Evolutionary conservation across 2,113 vertebrate genomes (phyloP), one percentile per base, ranked within the genome.

Genomic region (Bubalus kerabau): DNA sequence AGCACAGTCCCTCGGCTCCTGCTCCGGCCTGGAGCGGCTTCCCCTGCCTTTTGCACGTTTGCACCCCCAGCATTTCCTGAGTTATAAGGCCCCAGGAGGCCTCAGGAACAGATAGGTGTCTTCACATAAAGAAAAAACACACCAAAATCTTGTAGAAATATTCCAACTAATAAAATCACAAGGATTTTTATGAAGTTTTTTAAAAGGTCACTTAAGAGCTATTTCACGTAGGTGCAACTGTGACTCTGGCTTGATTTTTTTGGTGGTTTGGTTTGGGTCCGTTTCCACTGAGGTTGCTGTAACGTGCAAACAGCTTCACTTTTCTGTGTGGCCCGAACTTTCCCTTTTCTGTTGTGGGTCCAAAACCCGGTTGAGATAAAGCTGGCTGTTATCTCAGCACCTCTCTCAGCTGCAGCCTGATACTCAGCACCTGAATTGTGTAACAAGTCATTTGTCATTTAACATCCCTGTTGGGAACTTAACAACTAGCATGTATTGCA

Each of bases 171-270:
- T 98, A 98, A 98, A 98, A 93, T 26, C 93, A 91, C 50, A 59
- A 97, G 67, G 98, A 98, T 98, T 98, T 98, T 98, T 97, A 96
- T 96, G 96, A 98, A 97, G 94, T 95, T 98, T 98, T 96, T 97
- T 93, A 98, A 95, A 95, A 98, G 97, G 97, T 98, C 3, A 52
- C 96, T 98, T 93, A 98, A 98, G 98, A 98, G 92, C 87, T 98
- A 98, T 94, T 95, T 96, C 96, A 43, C 71, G 82, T 91, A 97
- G 87, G 96, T 97, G n/a, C 76, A 84, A 90, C 95, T 0, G 48
- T 98, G 98, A 98, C 97, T 98, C 97, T 96, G 90, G 52, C 93
- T 93, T 92, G 96, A 95, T 19, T 48, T 97, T 89, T 78, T 32
- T 82, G 32, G 83, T 64, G 84, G 0, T 97, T 97, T 26, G 86